Percentiles rank a stretch among this genome's conserved stretches.
phyloP scores from a whole-genome alignment of 1,140 invertebrate species.

The Drosophila repleta region DNA sequence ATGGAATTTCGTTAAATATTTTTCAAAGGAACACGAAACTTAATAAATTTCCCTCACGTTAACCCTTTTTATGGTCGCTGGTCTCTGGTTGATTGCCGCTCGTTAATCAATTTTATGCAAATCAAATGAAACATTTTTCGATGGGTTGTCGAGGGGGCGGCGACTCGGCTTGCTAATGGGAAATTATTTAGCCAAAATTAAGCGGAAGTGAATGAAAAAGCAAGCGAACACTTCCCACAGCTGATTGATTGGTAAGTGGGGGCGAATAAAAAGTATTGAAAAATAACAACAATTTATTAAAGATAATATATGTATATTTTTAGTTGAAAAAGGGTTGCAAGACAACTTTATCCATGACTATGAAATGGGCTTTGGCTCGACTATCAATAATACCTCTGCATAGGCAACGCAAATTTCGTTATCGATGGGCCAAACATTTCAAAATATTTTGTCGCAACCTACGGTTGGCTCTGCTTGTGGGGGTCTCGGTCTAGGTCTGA shows the following conservation, averaged over 20 bases:
- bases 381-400: constrained; percentile 6
- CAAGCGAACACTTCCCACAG: background rate
- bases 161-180: background rate
- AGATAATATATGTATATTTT: background rate
- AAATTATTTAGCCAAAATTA: constrained; percentile 28
- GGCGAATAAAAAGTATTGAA: no score
- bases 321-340: no score
- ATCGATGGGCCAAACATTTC: constrained; percentile 10
- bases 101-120: constrained; percentile 50
- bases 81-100: constrained; percentile 29
- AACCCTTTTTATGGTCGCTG: constrained; percentile 32
- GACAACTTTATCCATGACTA: background rate
- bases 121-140: constrained; percentile 33
- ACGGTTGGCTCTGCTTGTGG: background rate
- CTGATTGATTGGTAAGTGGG: constrained; percentile 26
- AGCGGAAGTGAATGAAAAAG: constrained; percentile 6
- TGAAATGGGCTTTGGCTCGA: background rate
- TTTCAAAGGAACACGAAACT: constrained; percentile 16
- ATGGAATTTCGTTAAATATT: constrained; percentile 12
- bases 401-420: constrained; percentile 17
- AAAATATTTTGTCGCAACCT: constrained; percentile 11
- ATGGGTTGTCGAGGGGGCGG: background rate
- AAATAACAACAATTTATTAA: no score
- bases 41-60: constrained; percentile 34
- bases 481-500: background rate